phyloP scores from a whole-genome alignment of 2,888 invertebrate species.

The Drosophila hamatofila region DNA sequence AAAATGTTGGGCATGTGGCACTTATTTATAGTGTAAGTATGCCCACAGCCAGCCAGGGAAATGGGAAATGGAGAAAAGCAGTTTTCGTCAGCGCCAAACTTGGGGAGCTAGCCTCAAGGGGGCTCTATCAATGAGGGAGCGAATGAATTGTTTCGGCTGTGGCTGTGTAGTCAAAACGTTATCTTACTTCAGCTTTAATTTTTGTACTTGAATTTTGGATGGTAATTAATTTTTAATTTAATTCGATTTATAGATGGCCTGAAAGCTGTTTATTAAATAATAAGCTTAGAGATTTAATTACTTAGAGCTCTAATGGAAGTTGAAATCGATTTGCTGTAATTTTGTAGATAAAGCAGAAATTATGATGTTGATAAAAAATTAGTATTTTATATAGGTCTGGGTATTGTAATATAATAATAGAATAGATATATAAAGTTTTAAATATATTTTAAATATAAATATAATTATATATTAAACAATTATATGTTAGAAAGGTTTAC shows the following conservation, averaged over 20 bases:
- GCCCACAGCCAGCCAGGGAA: background rate
- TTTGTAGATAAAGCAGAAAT: no score
- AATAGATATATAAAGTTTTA: no score
- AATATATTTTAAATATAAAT: no score
- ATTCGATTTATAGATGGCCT: background rate
- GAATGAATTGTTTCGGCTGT: background rate
- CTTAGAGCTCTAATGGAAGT: background rate
- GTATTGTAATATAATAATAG: no score
- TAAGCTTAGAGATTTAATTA: background rate
- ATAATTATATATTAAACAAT: no score
- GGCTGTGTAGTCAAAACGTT: background rate
- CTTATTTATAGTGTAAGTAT: conserved; percentile 68
- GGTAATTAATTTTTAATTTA: background rate
- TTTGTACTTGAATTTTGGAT: background rate
- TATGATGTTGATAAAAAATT: no score
- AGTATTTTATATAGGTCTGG: no score
- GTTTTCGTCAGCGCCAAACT: background rate
- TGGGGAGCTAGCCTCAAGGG: conserved; percentile 19
- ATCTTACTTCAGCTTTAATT: background rate
- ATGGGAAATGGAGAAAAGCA: conserved; percentile 4
- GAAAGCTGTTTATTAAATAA: background rate
- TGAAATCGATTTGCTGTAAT: no score
- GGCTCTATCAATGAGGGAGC: background rate
- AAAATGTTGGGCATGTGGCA: conserved; percentile 76
- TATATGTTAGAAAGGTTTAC: no score